These are phyloP conservation scores for Diceros bicornis DNA, from an alignment of 2,797 vertebrate genomes.

Conservation along the genomic window DNA sequence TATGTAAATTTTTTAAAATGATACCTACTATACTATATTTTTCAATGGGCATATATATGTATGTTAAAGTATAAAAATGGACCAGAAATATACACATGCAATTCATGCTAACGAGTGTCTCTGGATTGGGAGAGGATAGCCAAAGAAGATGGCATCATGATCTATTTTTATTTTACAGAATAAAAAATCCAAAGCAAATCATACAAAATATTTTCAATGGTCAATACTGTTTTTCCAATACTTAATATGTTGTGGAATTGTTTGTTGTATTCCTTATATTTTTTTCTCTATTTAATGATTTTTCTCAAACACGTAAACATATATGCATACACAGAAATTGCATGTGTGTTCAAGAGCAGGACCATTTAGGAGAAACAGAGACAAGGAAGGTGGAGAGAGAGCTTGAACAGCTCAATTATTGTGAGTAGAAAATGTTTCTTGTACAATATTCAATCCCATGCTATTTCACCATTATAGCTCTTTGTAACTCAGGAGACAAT, in stretches of 20 bases:
- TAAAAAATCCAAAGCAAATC: neutral
- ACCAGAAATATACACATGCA: neutral
- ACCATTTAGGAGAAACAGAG: neutral
- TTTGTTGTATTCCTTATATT: neutral
- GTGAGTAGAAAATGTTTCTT: neutral
- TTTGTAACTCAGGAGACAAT: constrained; percentile 40
- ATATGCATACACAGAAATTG: neutral
- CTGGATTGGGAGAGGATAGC: neutral
- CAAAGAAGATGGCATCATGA: neutral
- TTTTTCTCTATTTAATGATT: constrained; percentile 10
- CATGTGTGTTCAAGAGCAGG: neutral
- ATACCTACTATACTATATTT: neutral
- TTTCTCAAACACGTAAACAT: neutral
- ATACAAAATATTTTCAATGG: neutral
- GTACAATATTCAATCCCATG: constrained; percentile 33
- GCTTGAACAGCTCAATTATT: neutral
- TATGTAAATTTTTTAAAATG: neutral
- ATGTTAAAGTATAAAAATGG: neutral
- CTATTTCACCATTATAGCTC: neutral
- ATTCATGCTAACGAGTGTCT: neutral
- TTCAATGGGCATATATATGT: neutral
- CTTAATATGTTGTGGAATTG: neutral
- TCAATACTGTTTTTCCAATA: neutral
- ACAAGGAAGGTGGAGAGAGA: neutral
- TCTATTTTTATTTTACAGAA: constrained; percentile 48